Evolutionary conservation across 2,797 vertebrate genomes (phyloP).

Genomic region (Sebastes steindachneri): DNA sequence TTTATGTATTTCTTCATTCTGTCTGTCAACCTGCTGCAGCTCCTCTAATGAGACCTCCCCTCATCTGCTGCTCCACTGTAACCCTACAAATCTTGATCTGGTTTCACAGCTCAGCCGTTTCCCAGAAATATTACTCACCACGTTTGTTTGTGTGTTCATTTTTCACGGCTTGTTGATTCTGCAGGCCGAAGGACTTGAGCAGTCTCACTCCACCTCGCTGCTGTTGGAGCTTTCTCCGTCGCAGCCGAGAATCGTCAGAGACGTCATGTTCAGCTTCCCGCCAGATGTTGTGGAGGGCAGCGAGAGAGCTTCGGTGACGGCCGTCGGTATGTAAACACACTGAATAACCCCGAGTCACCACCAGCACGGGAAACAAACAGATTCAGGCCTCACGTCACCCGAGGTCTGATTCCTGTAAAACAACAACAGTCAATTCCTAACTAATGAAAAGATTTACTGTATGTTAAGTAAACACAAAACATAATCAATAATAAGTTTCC

Average conservation of each 20-base stretch:
- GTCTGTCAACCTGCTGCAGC: too few relatives aligned
- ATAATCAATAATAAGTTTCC: too few relatives aligned
- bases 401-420: not conserved
- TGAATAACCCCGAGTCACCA: not conserved
- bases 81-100: not conserved
- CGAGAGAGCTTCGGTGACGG: constrained; percentile 82
- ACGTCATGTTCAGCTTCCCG: constrained; percentile 86
- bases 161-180: not conserved
- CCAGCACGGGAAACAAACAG: not conserved
- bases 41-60: not conserved
- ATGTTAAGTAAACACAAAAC: too few relatives aligned
- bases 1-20: too few relatives aligned
- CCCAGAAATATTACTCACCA: constrained; percentile 23
- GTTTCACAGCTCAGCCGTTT: constrained; percentile 1
- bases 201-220: constrained; percentile 84
- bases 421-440: not conserved
- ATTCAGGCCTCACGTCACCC: not conserved
- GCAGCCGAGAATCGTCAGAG: constrained; percentile 39
- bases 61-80: not conserved
- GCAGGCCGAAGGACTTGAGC: constrained; percentile 90
- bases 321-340: constrained; percentile 83
- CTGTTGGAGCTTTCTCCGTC: constrained; percentile 82
- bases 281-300: constrained; percentile 86
- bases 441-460: too few relatives aligned
- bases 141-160: constrained; percentile 16